Base-by-base conservation (phyloP, 2,888 invertebrate species). In the Tachina fera region DNA sequence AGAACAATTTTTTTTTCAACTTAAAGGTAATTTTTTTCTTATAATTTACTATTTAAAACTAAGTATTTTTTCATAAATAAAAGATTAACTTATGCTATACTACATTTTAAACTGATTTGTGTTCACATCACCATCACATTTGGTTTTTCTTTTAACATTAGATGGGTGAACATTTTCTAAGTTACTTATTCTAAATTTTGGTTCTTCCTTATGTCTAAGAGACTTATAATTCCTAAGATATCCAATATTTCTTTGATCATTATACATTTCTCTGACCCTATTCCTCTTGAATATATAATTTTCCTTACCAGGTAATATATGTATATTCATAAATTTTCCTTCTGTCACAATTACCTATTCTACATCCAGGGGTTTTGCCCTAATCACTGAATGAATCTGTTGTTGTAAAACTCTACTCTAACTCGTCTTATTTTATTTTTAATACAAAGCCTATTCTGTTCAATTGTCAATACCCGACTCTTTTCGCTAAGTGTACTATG, bases 261-360 rank as follows among this genome's bases (percentile, higher is more conserved):
- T 9, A 31, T 47, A 77, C n/a, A 22, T 1, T 19, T 77, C 45
- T 39, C 47, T 67, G 14, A 14, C 39, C 13, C 41, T 8, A 14
- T 65, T 53, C 6, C 45, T 45, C 45, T 45, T 22, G 22, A 10
- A 5, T 16, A 63, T 63, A 22, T 19, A 41, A 10, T 61, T 11
- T 9, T 63, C 5, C 19, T 63, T 63, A 39, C 14, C 9, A 39
- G 6, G 3, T 6, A 31, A 39, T 39, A 11, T 1, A 13, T 47
- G 11, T 31, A 22, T 10, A 14, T 31, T 31, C 13, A 31, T 31
- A 58, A 31, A 58, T 58, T 58, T 63, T 16, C 10, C 9, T 51
- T 47, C 74, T 80, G 22, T 72, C 49, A 49, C 67, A 80, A 16
- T 65, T 47, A 4, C 72, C 80, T 31, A 74, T 58, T 81, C 49